Evolutionary conservation across 2,113 vertebrate genomes (phyloP).

Genomic region (Maylandia zebra): DNA sequence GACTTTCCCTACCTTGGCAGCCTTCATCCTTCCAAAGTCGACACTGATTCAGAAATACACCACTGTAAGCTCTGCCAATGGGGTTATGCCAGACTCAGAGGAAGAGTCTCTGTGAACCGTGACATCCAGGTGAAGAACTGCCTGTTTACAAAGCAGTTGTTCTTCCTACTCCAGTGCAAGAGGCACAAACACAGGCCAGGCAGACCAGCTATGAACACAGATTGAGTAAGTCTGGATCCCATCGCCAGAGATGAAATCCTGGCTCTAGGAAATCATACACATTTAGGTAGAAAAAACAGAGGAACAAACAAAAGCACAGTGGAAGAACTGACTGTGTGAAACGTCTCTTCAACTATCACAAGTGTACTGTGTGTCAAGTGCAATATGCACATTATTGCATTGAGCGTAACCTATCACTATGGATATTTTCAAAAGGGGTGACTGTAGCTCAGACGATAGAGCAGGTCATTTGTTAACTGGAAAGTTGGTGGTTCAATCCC

Average conservation of each 20-base stretch:
- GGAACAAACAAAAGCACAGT: background rate
- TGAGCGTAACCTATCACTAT: background rate
- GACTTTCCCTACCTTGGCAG: conserved; percentile 52
- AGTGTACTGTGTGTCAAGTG: background rate
- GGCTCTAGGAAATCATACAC: conserved; percentile 23
- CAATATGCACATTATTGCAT: background rate
- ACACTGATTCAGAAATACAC: conserved; percentile 56
- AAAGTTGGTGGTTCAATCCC: background rate
- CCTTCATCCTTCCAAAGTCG: conserved; percentile 48
- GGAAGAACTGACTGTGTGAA: background rate
- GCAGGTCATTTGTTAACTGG: background rate
- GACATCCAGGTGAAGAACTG: conserved; percentile 60
- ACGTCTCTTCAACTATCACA: background rate
- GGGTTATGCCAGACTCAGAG: conserved; percentile 43
- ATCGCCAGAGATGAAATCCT: background rate
- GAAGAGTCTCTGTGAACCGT: conserved; percentile 55
- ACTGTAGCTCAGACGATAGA: background rate
- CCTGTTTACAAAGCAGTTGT: conserved; percentile 56
- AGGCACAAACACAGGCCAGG: conserved; percentile 12
- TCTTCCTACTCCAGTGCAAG: conserved; percentile 47
- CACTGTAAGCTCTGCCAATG: conserved; percentile 37
- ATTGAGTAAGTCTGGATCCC: conserved; percentile 2
- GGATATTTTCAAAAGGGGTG: background rate
- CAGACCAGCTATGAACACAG: conserved; percentile 1
- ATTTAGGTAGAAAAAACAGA: background rate